Percentiles rank a stretch among this genome's conserved stretches.
Conservation (phyloP, 2,113 vertebrate genomes). For the Saccopteryx bilineata region DNA sequence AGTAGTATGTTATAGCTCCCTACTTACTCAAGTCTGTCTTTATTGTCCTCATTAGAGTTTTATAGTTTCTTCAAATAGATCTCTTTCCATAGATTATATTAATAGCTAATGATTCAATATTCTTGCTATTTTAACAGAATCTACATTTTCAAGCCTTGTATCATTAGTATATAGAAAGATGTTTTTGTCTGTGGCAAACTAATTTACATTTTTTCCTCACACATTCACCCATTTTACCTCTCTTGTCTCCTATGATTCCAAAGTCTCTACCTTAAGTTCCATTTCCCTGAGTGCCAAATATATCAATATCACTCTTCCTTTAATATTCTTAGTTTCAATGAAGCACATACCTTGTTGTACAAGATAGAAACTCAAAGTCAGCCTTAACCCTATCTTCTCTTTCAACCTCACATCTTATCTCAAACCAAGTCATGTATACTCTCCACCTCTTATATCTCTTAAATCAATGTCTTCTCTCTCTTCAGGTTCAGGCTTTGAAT, state of each 20-base stretch:
- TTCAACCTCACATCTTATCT: neutral
- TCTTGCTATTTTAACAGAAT: conserved; percentile 66
- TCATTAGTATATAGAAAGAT: neutral
- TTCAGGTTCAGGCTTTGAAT: neutral
- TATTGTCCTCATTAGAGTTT: conserved; percentile 66
- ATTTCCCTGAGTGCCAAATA: neutral
- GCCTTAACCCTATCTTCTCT: neutral
- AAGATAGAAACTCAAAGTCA: neutral
- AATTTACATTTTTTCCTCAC: neutral
- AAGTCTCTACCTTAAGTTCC: neutral
- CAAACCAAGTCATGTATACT: neutral
- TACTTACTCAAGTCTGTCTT: conserved; percentile 57
- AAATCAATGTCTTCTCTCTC: neutral
- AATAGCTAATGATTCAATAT: conserved; percentile 64
- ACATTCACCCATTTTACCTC: neutral
- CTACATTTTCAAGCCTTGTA: neutral
- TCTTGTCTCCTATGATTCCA: neutral
- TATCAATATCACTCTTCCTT: conserved; percentile 10
- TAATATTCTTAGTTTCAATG: neutral
- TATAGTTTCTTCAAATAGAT: conserved; percentile 72
- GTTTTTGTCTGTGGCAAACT: neutral
- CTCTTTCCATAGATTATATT: conserved; percentile 61
- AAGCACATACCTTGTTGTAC: neutral
- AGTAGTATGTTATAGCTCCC: conserved; percentile 54
- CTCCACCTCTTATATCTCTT: neutral